phyloP scores from a whole-genome alignment of 2,113 vertebrate genomes.

The Aphyosemion australe region DNA sequence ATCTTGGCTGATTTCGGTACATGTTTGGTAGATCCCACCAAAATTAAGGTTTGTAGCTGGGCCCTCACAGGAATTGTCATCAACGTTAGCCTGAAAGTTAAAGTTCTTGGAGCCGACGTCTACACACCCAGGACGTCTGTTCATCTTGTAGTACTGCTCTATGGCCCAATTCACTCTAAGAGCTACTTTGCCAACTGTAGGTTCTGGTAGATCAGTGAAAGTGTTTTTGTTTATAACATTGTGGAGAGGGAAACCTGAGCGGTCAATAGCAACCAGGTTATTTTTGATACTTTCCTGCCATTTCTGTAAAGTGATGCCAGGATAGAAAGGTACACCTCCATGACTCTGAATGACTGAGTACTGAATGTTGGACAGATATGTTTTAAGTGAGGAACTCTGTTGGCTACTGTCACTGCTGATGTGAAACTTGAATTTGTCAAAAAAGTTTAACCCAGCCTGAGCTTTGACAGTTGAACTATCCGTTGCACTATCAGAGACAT shows the following conservation, averaged over 20 bases:
- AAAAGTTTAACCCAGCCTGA: slow-evolving; percentile 80
- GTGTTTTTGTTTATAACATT: slow-evolving; percentile 79
- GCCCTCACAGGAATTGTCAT: slow-evolving; percentile 85
- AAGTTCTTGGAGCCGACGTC: slow-evolving; percentile 82
- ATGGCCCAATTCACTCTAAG: slow-evolving; percentile 74
- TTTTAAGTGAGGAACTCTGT: slow-evolving; percentile 59
- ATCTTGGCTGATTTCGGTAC: slow-evolving; percentile 56
- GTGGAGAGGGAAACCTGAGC: slow-evolving; percentile 84
- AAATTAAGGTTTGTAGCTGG: slow-evolving; percentile 86
- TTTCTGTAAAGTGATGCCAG: slow-evolving; percentile 88
- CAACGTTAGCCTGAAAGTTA: slow-evolving; percentile 89
- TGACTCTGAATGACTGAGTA: slow-evolving; percentile 85
- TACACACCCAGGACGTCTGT: slow-evolving; percentile 86
- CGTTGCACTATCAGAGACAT: slow-evolving; percentile 74
- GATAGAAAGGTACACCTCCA: slow-evolving; percentile 84
- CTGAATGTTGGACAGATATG: slow-evolving; percentile 84
- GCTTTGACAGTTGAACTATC: slow-evolving; percentile 59
- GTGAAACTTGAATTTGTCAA: slow-evolving; percentile 71
- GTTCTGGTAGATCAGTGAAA: slow-evolving; percentile 82
- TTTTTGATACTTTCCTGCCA: slow-evolving; percentile 88
- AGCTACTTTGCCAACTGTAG: slow-evolving; percentile 80
- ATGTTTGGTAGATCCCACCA: slow-evolving; percentile 87
- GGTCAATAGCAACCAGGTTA: slow-evolving; percentile 89
- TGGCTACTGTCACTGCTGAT: background rate
- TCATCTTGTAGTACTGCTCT: slow-evolving; percentile 85